Percentiles rank a stretch among this genome's conserved stretches.
Evolutionary conservation across 53 echinoderm and acorn worm species (phyloP).

Genomic region (Temnopleurus reevesii): DNA sequence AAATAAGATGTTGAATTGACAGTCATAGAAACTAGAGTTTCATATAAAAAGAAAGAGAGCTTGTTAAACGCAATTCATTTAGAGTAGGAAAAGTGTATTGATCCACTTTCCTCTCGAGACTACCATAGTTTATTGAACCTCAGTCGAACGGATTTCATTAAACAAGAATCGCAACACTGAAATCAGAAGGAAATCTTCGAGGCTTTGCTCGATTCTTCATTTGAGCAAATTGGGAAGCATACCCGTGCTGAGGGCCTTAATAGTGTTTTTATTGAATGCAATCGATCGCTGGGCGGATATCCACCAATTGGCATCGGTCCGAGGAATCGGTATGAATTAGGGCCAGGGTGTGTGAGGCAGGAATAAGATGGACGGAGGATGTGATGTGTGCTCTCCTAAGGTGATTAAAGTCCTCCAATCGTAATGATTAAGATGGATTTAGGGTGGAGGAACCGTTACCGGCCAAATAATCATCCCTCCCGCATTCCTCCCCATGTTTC

Average conservation of each 20-base stretch:
- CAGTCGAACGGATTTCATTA: background rate
- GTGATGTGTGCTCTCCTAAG: constrained; percentile 20
- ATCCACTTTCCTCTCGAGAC: too few species aligned
- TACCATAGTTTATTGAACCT: background rate
- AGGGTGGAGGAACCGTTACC: background rate
- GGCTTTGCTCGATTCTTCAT: constrained; percentile 1
- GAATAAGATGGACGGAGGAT: background rate
- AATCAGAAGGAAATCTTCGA: background rate
- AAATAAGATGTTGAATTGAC: too few species aligned
- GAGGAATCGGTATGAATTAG: constrained; percentile 39
- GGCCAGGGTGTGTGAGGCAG: constrained; percentile 23
- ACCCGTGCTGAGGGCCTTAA: background rate
- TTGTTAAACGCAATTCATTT: too few species aligned
- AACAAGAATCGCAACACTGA: background rate
- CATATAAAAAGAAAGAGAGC: too few species aligned
- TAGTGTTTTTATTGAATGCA: constrained; percentile 43
- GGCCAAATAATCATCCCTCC: constrained; percentile 3
- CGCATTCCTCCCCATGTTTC: constrained; percentile 23
- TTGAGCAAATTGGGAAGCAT: constrained; percentile 30
- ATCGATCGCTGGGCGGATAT: constrained; percentile 28
- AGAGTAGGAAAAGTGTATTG: too few species aligned
- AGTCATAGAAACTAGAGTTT: too few species aligned
- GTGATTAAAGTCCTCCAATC: constrained; percentile 35
- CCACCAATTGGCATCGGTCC: background rate
- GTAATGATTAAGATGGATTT: constrained; percentile 43